Evolutionary conservation across 2,113 vertebrate species (phyloP), one percentile per base, ranked within the genome.

Genomic region (Aspiorhynchus laticeps): DNA sequence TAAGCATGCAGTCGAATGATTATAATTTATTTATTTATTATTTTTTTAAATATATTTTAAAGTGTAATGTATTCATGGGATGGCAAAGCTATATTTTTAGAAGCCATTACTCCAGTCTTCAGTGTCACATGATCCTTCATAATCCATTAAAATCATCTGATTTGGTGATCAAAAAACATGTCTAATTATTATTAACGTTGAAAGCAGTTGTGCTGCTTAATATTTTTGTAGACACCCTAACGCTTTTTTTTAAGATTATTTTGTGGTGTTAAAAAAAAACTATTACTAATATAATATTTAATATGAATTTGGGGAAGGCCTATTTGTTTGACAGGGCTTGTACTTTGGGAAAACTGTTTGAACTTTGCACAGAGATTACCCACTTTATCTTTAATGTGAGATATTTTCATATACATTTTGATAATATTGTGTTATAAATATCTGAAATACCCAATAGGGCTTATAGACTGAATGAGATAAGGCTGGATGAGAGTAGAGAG

Each of bases 401-500:
- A 0, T 36, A 79, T 56, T 6, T 28, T 11, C 17, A 28, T 46
- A 31, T 53, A 53, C 24, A 41, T 63, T 80, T 21, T 11, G 53
- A 65, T 41, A 46, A 31, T 46, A 26, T 43, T 41, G 53, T 24
- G 28, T 24, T 51, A 48, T 21, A 36, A 56, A 9, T 61, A 80
- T 80, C 33, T 31, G 28, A 31, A 69, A 17, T n/a, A 56, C 56
- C 15, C n/a, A 74, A 17, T 41, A 36, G 46, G 19, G 63, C 65
- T 36, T 9, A 65, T n/a, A 74, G 78, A 73, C 69, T 74, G 46
- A 74, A 56, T 0, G 1, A 84, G 74, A 86, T 86, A 56, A 63
- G 19, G 17, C 74, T 69, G 31, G 65, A 82, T 71, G n/a, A 83
- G 21, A 75, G 77, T 75, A 31, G 73, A 48, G 59, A 73, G 56